phyloP scores from a whole-genome alignment of 2,113 vertebrate species.

The Zootoca vivipara region DNA sequence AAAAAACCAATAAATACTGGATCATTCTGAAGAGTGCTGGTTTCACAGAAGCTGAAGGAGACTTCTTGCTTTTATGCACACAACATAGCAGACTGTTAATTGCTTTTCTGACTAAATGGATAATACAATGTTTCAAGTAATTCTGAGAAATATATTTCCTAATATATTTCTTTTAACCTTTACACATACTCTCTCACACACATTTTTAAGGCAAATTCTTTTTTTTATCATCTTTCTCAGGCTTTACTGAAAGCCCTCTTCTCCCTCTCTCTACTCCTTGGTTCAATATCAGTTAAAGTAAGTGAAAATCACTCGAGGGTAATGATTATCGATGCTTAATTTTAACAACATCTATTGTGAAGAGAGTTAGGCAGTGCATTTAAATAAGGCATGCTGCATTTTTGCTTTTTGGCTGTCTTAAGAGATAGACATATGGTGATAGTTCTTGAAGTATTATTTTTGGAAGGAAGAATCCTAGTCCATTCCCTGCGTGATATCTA shows the following conservation, averaged over 20 bases:
- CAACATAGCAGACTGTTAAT: neutral
- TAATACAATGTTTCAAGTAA: neutral
- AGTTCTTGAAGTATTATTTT: neutral
- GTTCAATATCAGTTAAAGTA: neutral
- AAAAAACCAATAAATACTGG: neutral
- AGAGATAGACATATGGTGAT: neutral
- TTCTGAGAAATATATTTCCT: neutral
- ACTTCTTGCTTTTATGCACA: too few species aligned
- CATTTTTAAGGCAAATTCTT: neutral
- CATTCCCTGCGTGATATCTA: neutral
- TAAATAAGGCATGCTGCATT: neutral
- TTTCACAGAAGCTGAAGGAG: neutral
- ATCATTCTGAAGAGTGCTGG: neutral
- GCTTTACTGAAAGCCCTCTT: neutral
- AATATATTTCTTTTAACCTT: neutral
- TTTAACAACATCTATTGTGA: neutral
- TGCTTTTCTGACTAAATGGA: too few species aligned
- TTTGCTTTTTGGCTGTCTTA: neutral
- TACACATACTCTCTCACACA: neutral
- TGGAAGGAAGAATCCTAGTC: neutral
- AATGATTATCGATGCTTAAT: slow-evolving; percentile 14
- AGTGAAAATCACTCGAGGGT: neutral
- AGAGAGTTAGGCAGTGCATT: neutral
- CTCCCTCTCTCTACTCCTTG: neutral
- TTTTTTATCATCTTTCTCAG: neutral